phyloP scores from a whole-genome alignment of 64 coral and sea anemone genomes.

The Montipora sp. region DNA sequence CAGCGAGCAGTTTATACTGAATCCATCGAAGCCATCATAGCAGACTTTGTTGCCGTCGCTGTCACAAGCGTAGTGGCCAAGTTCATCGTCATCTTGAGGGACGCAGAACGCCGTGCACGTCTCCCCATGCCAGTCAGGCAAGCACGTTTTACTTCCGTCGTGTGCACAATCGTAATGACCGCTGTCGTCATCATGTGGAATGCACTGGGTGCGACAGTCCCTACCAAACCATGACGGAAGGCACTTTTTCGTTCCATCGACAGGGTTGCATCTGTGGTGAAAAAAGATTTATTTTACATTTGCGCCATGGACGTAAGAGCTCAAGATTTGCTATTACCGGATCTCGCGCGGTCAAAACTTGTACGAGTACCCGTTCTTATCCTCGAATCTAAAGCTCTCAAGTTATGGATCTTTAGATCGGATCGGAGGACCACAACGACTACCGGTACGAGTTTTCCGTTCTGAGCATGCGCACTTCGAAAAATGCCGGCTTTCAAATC shows the following conservation, averaged over 20 bases:
- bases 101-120: constrained; percentile 56
- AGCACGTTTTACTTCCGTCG: constrained; percentile 46
- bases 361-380: too few species aligned
- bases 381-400: too few species aligned
- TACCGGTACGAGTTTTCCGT: too few species aligned
- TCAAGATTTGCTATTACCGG: too few species aligned
- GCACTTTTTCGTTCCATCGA: constrained; percentile 36
- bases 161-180: constrained; percentile 55
- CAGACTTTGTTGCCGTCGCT: constrained; percentile 52
- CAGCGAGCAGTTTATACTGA: not conserved
- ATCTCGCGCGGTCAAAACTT: too few species aligned
- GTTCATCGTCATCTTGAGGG: constrained; percentile 20
- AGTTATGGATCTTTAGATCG: too few species aligned
- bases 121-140: constrained; percentile 49
- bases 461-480: too few species aligned
- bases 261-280: constrained; percentile 16
- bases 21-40: constrained; percentile 7
- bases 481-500: too few species aligned
- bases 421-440: too few species aligned
- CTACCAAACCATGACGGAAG: constrained; percentile 63
- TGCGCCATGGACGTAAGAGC: too few species aligned
- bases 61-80: constrained; percentile 61
- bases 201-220: constrained; percentile 47
- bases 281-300: not conserved
- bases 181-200: constrained; percentile 2